Conservation (phyloP, 1,140 invertebrate species). For the Saccostrea glomerata region DNA sequence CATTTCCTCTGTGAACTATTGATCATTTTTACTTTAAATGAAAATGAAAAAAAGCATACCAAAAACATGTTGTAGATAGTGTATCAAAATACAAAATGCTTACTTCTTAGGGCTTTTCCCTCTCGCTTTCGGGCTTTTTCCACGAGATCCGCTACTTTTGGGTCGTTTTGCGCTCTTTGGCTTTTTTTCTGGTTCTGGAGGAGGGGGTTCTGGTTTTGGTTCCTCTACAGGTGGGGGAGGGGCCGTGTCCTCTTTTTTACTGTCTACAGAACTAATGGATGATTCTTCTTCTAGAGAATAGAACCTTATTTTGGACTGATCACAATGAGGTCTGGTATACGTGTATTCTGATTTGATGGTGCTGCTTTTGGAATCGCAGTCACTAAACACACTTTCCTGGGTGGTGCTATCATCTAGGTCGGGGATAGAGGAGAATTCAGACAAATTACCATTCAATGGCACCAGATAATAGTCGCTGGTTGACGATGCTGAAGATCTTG, state of each 20-base stretch:
- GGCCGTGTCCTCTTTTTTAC: not conserved
- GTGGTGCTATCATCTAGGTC: conserved; percentile 38
- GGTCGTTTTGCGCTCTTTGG: conserved; percentile 40
- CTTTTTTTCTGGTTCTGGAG: conserved; percentile 39
- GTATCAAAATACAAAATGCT: not conserved
- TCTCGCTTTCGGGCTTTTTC: conserved; percentile 37
- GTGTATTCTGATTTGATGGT: conserved; percentile 41
- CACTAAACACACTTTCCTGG: conserved; percentile 48
- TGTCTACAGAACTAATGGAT: conserved; percentile 40
- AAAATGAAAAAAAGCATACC: no score
- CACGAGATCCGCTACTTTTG: conserved; percentile 37
- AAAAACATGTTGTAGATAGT: no score
- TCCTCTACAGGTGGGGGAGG: conserved; percentile 40
- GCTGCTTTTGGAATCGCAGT: conserved; percentile 35
- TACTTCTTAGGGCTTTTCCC: conserved; percentile 47
- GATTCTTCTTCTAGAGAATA: conserved; percentile 56
- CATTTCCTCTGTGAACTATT: no score
- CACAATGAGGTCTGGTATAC: conserved; percentile 43
- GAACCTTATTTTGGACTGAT: conserved; percentile 41
- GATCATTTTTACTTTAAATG: no score
- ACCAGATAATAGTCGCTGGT: conserved; percentile 46
- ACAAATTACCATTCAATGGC: conserved; percentile 46
- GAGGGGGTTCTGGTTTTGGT: conserved; percentile 43
- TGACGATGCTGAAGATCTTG: conserved; percentile 42
- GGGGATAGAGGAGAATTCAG: conserved; percentile 36